Evolutionary conservation across 30 jellyfish, hydroid and myxozoan genomes (phyloP).

Genomic region (Catostylus mosaicus): DNA sequence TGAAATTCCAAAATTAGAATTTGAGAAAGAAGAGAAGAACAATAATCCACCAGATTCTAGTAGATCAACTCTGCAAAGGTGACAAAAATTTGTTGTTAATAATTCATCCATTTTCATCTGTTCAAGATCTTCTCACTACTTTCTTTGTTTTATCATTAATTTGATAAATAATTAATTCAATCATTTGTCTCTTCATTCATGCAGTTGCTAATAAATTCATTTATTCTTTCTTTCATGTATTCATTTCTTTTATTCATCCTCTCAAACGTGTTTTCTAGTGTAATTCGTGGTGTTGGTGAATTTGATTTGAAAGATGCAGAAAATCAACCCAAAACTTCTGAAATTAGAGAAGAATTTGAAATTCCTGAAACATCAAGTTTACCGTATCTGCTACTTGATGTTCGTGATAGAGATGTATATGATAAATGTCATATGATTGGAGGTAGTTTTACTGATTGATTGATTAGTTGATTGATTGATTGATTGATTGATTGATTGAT

Average conservation of each 20-base stretch:
- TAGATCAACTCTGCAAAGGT: constrained; percentile 92
- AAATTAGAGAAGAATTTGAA: constrained; percentile 22
- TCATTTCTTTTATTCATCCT: no score
- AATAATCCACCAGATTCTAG: constrained; percentile 71
- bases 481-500: not conserved
- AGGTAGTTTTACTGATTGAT: constrained; percentile 41
- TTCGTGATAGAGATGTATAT: constrained; percentile 92
- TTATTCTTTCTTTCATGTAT: no score
- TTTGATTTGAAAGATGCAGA: constrained; percentile 72
- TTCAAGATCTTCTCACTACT: no score
- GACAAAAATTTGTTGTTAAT: not conserved
- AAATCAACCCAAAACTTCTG: constrained; percentile 14
- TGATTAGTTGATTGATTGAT: not conserved
- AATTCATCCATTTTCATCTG: not conserved
- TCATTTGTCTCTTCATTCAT: no score
- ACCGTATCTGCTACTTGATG: constrained; percentile 92
- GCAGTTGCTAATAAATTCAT: no score
- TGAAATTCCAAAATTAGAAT: constrained; percentile 26
- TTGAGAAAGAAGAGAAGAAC: constrained; percentile 31
- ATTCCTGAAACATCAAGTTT: constrained; percentile 90
- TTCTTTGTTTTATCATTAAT: not conserved
- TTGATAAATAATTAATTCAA: not conserved
- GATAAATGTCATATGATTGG: constrained; percentile 96
- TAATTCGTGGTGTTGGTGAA: constrained; percentile 95
- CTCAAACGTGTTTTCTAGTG: no score